These are phyloP conservation scores for Menura novaehollandiae DNA, from an alignment of 2,113 vertebrate genomes.

Conservation along the genomic window DNA sequence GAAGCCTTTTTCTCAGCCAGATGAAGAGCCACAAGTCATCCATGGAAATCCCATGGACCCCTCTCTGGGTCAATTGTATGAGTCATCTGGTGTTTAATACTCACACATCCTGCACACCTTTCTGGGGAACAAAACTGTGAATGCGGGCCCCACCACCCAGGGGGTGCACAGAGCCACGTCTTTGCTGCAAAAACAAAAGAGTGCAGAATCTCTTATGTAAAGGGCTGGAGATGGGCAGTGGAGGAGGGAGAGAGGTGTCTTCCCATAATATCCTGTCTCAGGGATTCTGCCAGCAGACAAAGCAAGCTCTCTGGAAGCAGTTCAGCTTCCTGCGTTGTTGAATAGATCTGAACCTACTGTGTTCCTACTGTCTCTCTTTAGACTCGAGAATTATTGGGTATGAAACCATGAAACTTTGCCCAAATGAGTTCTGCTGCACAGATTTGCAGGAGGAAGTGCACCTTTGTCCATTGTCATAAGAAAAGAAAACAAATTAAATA, in stretches of 20 bases:
- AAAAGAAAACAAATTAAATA: neutral
- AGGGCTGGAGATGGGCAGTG: neutral
- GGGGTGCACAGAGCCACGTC: neutral
- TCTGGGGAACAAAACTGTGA: neutral
- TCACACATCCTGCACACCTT: neutral
- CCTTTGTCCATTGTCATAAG: neutral
- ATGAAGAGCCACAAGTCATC: neutral
- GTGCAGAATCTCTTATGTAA: neutral
- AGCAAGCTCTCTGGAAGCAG: neutral
- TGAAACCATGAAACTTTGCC: constrained; percentile 1
- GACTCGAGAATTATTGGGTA: neutral
- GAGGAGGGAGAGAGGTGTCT: neutral
- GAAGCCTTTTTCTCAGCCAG: neutral
- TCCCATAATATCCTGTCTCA: neutral
- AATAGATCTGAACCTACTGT: constrained; percentile 8
- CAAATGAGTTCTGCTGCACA: neutral
- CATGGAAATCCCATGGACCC: neutral
- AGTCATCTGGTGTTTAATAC: neutral
- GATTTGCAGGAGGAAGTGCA: neutral
- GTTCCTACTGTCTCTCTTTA: constrained; percentile 15
- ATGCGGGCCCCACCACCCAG: neutral
- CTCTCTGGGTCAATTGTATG: neutral
- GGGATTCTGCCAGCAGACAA: constrained; percentile 31
- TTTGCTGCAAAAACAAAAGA: neutral
- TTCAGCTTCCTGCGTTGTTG: neutral